Base-by-base conservation (phyloP, 2,797 vertebrate species). In the Myotis findleyi region DNA sequence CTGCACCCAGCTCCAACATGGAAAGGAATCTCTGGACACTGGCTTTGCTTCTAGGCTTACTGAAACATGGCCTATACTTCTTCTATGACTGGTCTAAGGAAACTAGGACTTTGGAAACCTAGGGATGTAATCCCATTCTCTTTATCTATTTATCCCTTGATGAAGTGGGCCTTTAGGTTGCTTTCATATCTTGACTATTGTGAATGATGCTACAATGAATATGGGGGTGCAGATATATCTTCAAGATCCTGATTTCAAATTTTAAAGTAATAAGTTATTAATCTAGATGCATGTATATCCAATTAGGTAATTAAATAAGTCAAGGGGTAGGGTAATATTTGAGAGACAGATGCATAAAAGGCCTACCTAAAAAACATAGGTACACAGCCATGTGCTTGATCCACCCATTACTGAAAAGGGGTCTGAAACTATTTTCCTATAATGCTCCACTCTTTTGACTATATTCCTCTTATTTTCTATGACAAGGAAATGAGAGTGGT, bases 391-490 rank as follows among this genome's bases (percentile, higher is more conserved):
- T 23, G 1, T 76, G 36, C 51, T 72, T 11, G n/a, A 25, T 17
- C 17, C 4, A 38, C 1, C 12, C 82, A 62, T 93, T 79, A 72
- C 82, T 81, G 59, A 87, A 17, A 44, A 53, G 64, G 20, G 44
- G 2, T 83, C 25, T 76, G 7, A 79, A 93, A 86, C 18, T 44
- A 64, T 89, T 95, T 81, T 87, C 11, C 55, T 92, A 23, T 53
- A 72, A 20, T 41, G 57, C 1, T 23, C 17, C 5, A n/a, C 6
- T 85, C 23, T 85, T 89, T 55, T 62, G 20, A 85, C 96, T 94
- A 89, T 94, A 95, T 96, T 95, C 69, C 75, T 85, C 51, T 92
- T 94, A 95, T 96, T 94, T 94, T 90, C 80, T 94, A 47, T 96
- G 80, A 59, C 47, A 94, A 91, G 53, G n/a, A 95, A 96, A 96